Evolutionary conservation across 1,140 invertebrate genomes (phyloP), one percentile per base, ranked within the genome.

Genomic region (Phymastichus coffea): DNA sequence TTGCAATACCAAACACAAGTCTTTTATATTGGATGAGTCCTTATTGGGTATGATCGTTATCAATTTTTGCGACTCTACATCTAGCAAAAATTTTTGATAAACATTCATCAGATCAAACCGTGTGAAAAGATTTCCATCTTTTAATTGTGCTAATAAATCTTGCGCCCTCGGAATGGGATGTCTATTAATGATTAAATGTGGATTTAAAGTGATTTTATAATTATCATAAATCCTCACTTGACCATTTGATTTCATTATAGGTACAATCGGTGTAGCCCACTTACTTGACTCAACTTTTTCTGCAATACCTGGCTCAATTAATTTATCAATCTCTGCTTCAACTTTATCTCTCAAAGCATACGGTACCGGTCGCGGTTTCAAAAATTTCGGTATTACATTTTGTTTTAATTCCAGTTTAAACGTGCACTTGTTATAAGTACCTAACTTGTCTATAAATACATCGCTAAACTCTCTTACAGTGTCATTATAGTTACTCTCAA

Each of bases 191-290:
- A 68, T 59, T 28, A 78, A 46, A 19, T 57, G 56, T 38, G 63
- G 68, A 57, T 80, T 80, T 7, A 82, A 51, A 6, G 79, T 80
- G 4, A 70, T 64, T 57, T 78, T 78, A 70, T 79, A 84, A 69
- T 85, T 81, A 1, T 69, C 76, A 66, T 81, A 82, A 26, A 84
- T 69, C 14, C 82, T 54, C 28, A 78, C 62, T 19, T 65, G 62
- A 12, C 76, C 78, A 64, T 83, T 68, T 0, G 69, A 43, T 58
- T 84, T 84, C 15, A 69, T 28, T 1, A 83, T 76, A 3, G 76
- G 67, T 0, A 85, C 82, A 7, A 85, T 63, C 0, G 80, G 81
- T 3, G 81, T 76, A 8, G 75, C 80, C 82, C 81, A 84, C 33
- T 81, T 72, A 17, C 56, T 66, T 4, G 52, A 64, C 28, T 51